A percentile compares a stretch with the other conserved stretches of the same genome.
Evolutionary conservation across 2,113 vertebrate genomes (phyloP).

Genomic region (Mirounga angustirostris): DNA sequence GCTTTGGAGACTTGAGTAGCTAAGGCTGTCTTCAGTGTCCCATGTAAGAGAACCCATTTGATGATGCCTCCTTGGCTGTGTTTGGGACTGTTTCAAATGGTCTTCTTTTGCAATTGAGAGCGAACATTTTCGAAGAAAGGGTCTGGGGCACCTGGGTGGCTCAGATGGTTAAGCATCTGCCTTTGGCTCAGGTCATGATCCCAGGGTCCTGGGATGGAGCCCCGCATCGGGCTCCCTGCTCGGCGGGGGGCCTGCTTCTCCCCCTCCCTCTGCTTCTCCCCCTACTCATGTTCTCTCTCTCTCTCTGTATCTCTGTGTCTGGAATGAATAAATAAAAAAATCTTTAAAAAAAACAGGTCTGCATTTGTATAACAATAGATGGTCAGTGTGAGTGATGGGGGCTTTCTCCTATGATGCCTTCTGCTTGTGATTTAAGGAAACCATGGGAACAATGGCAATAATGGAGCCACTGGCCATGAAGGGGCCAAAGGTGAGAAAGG

Average conservation of each 20-base stretch:
- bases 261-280: too few species aligned
- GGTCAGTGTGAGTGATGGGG: not conserved
- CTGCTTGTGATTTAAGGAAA: slow-evolving; percentile 87
- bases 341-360: not conserved
- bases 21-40: not conserved
- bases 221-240: too few species aligned
- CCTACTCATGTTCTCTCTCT: too few species aligned
- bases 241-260: too few species aligned
- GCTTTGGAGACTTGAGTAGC: not conserved
- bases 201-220: too few species aligned
- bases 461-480: slow-evolving; percentile 90
- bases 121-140: not conserved
- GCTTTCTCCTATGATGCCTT: not conserved
- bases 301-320: too few species aligned
- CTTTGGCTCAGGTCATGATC: too few species aligned
- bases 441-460: slow-evolving; percentile 92
- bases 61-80: not conserved
- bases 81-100: not conserved
- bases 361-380: not conserved
- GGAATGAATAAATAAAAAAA: too few species aligned
- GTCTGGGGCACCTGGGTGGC: too few species aligned
- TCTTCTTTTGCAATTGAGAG: not conserved
- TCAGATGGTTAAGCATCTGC: too few species aligned
- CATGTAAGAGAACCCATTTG: not conserved
- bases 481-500: slow-evolving; percentile 91